Evolutionary conservation across 2,797 vertebrate species (phyloP).

Genomic region (Galagoides demidoff): DNA sequence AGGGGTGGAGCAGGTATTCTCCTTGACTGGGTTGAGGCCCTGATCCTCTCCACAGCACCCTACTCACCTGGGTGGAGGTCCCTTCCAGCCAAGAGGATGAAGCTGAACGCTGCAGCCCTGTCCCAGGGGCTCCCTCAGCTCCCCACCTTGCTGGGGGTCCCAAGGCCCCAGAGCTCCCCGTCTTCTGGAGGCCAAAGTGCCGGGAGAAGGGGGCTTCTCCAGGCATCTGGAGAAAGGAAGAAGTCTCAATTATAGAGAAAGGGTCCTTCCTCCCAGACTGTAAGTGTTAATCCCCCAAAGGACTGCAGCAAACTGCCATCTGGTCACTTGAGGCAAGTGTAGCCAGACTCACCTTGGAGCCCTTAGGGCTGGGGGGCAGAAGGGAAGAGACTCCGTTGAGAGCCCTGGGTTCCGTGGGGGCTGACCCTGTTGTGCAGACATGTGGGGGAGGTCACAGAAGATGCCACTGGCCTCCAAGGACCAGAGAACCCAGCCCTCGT

Average conservation of each 20-base stretch:
- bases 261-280: background rate
- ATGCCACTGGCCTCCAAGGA: background rate
- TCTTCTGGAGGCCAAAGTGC: conserved; percentile 84
- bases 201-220: conserved; percentile 64
- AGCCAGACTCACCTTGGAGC: conserved; percentile 50
- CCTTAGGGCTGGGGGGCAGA: background rate
- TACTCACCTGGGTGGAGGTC: conserved; percentile 73
- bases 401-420: conserved; percentile 41
- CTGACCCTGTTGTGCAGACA: background rate
- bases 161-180: conserved; percentile 81
- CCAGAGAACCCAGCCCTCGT: background rate
- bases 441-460: background rate
- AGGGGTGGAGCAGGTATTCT: background rate
- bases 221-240: background rate
- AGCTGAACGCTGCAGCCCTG: conserved; percentile 82
- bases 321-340: background rate
- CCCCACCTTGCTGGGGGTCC: conserved; percentile 22
- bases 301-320: background rate
- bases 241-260: background rate
- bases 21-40: accelerated
- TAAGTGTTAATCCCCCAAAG: background rate
- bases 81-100: conserved; percentile 82
- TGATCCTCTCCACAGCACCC: background rate
- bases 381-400: conserved; percentile 81
- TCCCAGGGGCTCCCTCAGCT: conserved; percentile 1